phyloP scores from a whole-genome alignment of 30 jellyfish, hydroid and myxozoan genomes.

The Hydractinia echinata region DNA sequence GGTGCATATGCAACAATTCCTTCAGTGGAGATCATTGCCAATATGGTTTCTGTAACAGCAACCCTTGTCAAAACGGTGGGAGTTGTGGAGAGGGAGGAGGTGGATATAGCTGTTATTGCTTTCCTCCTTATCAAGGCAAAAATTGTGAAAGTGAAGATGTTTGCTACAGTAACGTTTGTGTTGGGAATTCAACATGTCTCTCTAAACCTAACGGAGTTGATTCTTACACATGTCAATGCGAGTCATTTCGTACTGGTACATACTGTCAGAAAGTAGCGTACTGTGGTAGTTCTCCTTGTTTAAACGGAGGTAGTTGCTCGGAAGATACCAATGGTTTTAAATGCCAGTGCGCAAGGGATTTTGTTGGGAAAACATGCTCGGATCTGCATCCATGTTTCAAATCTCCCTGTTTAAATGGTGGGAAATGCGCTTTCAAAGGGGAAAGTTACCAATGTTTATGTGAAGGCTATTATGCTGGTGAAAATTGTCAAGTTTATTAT shows the following conservation, averaged over 20 bases:
- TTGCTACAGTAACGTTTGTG: not conserved
- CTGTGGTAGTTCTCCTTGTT: not conserved
- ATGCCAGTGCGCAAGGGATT: not conserved
- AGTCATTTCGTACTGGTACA: not conserved
- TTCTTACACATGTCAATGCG: not conserved
- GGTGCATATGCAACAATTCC: not conserved
- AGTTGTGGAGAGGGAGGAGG: not conserved
- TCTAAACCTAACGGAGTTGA: not conserved
- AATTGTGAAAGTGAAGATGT: conserved; percentile 3
- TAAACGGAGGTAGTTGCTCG: not conserved
- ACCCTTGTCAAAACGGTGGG: conserved; percentile 2
- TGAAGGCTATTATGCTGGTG: not conserved
- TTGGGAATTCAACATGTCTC: not conserved
- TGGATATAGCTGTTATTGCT: not conserved
- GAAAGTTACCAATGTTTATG: not conserved
- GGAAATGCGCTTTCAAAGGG: not conserved
- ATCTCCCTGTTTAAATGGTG: not conserved
- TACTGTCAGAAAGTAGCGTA: not conserved
- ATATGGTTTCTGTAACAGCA: not conserved
- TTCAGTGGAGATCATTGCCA: not conserved
- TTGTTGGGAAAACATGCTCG: not conserved
- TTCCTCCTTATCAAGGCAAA: not conserved
- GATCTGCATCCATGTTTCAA: not conserved
- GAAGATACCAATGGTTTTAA: not conserved
- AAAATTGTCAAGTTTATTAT: conserved; percentile 5